phyloP scores from a whole-genome alignment of 2,113 vertebrate species.

The Myiopsitta monachus region DNA sequence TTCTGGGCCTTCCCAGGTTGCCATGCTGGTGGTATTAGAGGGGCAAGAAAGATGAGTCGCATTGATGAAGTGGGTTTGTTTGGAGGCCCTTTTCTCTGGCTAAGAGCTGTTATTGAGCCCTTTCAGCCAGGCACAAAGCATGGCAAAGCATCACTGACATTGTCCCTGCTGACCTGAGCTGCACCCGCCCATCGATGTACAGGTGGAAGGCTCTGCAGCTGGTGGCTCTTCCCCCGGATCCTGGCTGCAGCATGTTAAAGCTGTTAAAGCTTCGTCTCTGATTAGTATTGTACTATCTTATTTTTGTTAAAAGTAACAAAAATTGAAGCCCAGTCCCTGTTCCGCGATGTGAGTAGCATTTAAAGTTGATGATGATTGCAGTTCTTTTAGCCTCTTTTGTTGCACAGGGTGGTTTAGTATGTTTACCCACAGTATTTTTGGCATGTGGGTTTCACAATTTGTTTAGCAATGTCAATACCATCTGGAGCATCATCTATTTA shows the following conservation, averaged over 20 bases:
- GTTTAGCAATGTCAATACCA: conserved; percentile 74
- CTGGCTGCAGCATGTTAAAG: background rate
- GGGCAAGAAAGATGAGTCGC: background rate
- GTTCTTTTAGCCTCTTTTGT: conserved; percentile 68
- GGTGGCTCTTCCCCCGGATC: background rate
- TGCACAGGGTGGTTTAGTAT: conserved; percentile 63
- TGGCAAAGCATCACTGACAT: background rate
- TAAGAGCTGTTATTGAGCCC: background rate
- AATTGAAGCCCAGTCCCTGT: conserved; percentile 52
- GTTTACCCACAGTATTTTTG: conserved; percentile 73
- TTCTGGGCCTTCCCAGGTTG: background rate
- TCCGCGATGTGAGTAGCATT: conserved; percentile 44
- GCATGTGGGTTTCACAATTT: conserved; percentile 71
- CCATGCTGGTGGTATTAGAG: background rate
- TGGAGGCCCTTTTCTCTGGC: background rate
- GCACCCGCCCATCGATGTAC: background rate
- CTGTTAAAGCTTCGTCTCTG: conserved; percentile 18
- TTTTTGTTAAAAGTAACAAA: conserved; percentile 60
- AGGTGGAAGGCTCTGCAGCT: conserved; percentile 26
- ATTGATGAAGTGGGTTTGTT: background rate
- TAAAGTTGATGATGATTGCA: conserved; percentile 65
- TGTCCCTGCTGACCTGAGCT: conserved; percentile 16
- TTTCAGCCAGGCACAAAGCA: background rate
- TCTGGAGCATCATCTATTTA: conserved; percentile 73
- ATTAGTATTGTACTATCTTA: conserved; percentile 48